Evolutionary conservation across 2,113 vertebrate genomes (phyloP), one percentile per base, ranked within the genome.

Genomic region (Desmodus rotundus): DNA sequence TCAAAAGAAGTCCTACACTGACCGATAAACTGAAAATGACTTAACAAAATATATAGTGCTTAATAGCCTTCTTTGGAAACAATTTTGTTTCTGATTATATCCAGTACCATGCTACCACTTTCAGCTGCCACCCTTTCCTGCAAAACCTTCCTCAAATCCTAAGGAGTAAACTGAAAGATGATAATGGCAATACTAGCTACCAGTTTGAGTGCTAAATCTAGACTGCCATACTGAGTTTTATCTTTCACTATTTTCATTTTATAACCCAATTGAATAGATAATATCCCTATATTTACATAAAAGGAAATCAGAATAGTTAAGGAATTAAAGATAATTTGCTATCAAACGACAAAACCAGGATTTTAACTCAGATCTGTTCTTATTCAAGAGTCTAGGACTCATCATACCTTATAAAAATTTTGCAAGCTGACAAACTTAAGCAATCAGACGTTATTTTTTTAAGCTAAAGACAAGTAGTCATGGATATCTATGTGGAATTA

Each of bases 171-270:
- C 31, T 11, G 28, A 73, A 58, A 70, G 41, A 73, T n/a, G 13
- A 45, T 58, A 81, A 73, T 54, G 20, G 78, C 22, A 82, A 47
- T 16, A 76, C 10, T 22, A 67, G n/a, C 41, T 47, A 73, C 54
- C 36, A 76, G 15, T 36, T 22, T 22, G 31, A 81, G 26, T 33
- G 28, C n/a, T 81, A 73, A 89, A 38, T 72, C 67, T 50, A 65
- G 19, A 65, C 16, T 41, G 17, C 7, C 19, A 47, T 2, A 7
- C 4, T 78, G 83, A 84, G 20, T 38, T 91, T 93, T 61, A 92
- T 15, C n/a, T 83, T 95, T 91, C 47, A 70, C n/a, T 65, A 9
- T 76, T 92, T 84, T 95, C 77, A 92, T 52, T 74, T 93, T 68
- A 82, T 47, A 95, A 61, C 19, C 28, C 41, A 77, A 85, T 0